Conservation (phyloP, 2,113 vertebrate species). For the Sebastes schlegelii region DNA sequence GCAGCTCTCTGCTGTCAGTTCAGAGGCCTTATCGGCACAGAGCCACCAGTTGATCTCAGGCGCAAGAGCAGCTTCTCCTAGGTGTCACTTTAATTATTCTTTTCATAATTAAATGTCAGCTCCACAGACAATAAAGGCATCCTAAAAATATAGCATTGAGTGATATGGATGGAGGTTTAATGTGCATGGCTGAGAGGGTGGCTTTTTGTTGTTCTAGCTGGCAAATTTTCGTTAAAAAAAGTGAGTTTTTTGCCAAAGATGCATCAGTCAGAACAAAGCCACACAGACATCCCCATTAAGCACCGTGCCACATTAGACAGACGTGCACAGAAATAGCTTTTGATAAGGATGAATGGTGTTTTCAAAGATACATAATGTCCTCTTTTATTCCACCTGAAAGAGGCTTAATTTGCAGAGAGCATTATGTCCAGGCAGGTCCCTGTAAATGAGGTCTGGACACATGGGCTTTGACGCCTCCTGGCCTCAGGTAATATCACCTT, state of each 20-base stretch:
- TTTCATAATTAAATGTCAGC: conserved; percentile 67
- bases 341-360: conserved; percentile 41
- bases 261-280: conserved; percentile 28
- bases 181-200: neutral
- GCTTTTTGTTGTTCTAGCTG: conserved; percentile 9
- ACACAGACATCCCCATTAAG: conserved; percentile 29
- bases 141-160: conserved; percentile 20
- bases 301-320: conserved; percentile 21
- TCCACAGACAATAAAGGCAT: conserved; percentile 45
- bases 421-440: conserved; percentile 24
- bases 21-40: conserved; percentile 62
- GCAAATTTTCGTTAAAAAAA: neutral
- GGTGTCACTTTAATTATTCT: conserved; percentile 60
- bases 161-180: neutral
- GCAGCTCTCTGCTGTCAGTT: conserved; percentile 32
- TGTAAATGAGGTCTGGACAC: conserved; percentile 37
- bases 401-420: conserved; percentile 16
- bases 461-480: neutral
- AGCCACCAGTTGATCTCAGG: conserved; percentile 61
- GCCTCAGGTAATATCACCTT: conserved; percentile 21
- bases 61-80: conserved; percentile 28
- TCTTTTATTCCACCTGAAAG: conserved; percentile 36
- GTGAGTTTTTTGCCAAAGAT: conserved; percentile 5
- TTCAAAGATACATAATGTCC: neutral
- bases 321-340: neutral